Base-by-base conservation (phyloP, 2,888 invertebrate species). In the Drosophila anomalata region DNA sequence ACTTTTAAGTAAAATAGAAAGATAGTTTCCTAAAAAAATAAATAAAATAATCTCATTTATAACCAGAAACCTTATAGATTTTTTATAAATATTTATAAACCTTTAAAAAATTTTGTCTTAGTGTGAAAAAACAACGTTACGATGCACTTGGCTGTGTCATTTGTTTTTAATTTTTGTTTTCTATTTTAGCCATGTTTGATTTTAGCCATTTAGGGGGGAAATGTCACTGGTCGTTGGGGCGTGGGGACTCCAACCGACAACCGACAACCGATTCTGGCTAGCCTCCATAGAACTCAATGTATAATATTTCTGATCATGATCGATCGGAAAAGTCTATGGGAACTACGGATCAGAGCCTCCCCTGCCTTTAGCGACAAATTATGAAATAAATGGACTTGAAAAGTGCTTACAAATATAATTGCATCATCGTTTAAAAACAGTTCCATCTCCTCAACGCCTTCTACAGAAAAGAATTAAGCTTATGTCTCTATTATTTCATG, bases 181-280 rank as follows among this genome's bases (percentile, higher is more conserved):
- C 46, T 17, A 48, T 76, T 73, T n/a, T 65, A 52, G 75, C 62
- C 73, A 75, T 77, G 85, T 86, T 78, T 76, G 53, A 72, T 74
- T 86, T 79, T 88, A 71, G 58, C 83, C 88, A 84, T 84, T 84
- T 84, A 88, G 60, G 87, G 83, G 83, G 87, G 83, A 84, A 86
- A 86, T 86, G 88, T 84, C 88, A 82, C 77, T 87, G 81, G 82
- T 70, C 58, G 85, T 81, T 87, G 76, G 58, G 53, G 71, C 53
- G 52, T 31, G 31, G 39, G 31, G 47, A 33, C 14, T 63, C 42
- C 29, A 11, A 29, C 42, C 48, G 66, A 41, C 29, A 11, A 29
- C 42, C 48, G 66, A 41, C 29, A 11, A 29, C 42, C 48, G 62
- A 41, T 75, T 73, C 87, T 84, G 73, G 87, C 82, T 82, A 60